phyloP scores from a whole-genome alignment of 2,797 vertebrate genomes.

The Heteromormyrus szaboi region DNA sequence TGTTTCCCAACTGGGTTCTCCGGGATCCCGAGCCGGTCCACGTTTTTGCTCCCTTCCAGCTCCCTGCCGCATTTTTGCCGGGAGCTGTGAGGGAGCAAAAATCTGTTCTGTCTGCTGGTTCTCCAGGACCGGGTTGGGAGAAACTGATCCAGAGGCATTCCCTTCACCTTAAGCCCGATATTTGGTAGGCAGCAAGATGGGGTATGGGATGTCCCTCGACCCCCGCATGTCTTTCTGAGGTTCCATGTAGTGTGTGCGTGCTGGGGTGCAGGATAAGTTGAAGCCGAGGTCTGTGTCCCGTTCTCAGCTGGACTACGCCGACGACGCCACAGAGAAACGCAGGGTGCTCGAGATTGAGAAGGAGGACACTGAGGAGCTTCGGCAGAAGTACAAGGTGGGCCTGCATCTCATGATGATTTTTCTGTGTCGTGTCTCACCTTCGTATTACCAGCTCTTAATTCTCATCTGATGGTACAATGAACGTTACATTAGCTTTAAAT shows the following conservation, averaged over 20 bases:
- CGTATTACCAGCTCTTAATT: neutral
- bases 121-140: neutral
- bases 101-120: neutral
- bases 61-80: neutral
- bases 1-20: no score
- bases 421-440: neutral
- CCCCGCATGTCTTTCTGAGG: neutral
- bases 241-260: neutral
- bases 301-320: slow-evolving; percentile 86
- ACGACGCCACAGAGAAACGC: slow-evolving; percentile 95
- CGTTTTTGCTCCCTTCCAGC: neutral
- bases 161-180: neutral
- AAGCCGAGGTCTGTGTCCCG: neutral
- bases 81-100: neutral
- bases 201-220: neutral
- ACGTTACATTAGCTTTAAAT: neutral
- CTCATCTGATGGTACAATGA: neutral
- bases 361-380: slow-evolving; percentile 93
- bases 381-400: slow-evolving; percentile 93
- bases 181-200: neutral
- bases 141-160: neutral
- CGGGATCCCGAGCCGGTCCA: neutral
- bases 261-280: neutral
- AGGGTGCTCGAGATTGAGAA: slow-evolving; percentile 94
- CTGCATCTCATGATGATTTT: neutral